Evolutionary conservation across 1,140 invertebrate species (phyloP), one percentile per base, ranked within the genome.

Genomic region (Camponotus pennsylvanicus): DNA sequence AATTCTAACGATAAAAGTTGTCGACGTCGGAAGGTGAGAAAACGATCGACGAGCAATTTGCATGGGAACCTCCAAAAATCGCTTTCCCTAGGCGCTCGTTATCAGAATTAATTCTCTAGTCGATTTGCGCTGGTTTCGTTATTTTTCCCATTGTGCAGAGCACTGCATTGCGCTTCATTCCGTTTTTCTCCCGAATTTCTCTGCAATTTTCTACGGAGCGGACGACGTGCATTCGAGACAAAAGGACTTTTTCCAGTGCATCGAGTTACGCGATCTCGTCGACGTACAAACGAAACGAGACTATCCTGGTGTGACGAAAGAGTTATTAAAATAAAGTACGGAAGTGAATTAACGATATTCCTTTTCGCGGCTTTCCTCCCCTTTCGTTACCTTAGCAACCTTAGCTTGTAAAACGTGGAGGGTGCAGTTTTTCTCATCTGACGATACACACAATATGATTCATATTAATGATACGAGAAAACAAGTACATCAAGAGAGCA

Each of bases 171-270:
- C 85, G 85, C 77, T 82, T 69, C 45, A 45, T 49, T 71, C 34
- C 69, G 57, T 84, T 76, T 52, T 52, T 84, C 63, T 84, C 52
- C 70, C 80, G 76, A 66, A 66, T 86, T 88, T 90, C 87, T 80
- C 88, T 70, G 71, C 77, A 89, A 89, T 90, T 90, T 89, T 87
- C 85, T 86, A 83, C 88, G 70, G 8, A 55, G 15, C 49, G 69
- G 37, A 69, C 77, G 66, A 70, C 71, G 73, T 80, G 75, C 69
- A 64, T 66, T 61, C 80, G 77, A 64, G 52, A 87, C 80, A 87
- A 87, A 87, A 87, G 80, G 71, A 87, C 63, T 85, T 87, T 87
- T 87, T 76, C 67, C 79, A 87, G 71, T 73, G 86, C 80, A 85
- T 87, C 80, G 86, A 84, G 86, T 86, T 86, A 86, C 79, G 67